A percentile compares a stretch with the other conserved stretches of the same genome.
Conservation (phyloP, 1,140 invertebrate species). For the Platyscapa corneri region DNA sequence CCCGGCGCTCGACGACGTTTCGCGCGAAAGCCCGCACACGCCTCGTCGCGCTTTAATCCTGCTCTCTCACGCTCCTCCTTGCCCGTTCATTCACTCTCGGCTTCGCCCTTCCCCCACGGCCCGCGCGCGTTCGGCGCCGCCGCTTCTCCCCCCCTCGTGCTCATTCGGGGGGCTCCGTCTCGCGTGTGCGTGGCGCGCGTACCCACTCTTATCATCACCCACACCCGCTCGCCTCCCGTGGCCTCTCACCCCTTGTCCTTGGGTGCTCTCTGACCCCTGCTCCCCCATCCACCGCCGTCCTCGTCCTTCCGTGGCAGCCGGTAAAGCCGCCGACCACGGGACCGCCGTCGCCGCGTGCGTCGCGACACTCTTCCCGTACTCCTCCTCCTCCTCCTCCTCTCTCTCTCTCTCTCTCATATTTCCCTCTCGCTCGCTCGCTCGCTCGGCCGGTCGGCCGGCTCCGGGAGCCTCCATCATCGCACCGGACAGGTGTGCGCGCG, state of each 20-base stretch:
- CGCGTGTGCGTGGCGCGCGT: background rate
- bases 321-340: too few species aligned
- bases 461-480: slow-evolving; percentile 9
- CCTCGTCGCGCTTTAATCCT: slow-evolving; percentile 38
- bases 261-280: background rate
- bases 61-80: background rate
- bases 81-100: slow-evolving; percentile 25
- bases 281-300: background rate
- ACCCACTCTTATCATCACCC: background rate
- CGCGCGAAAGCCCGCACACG: slow-evolving; percentile 34
- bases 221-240: background rate
- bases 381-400: background rate
- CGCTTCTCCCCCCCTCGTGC: background rate
- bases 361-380: background rate
- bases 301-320: background rate
- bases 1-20: slow-evolving; percentile 29
- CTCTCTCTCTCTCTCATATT: background rate
- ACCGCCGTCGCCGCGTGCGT: background rate
- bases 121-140: background rate
- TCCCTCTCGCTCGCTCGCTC: background rate
- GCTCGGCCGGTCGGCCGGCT: too few species aligned
- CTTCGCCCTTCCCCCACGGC: background rate
- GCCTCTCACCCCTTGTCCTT: background rate
- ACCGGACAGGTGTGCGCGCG: slow-evolving; percentile 33
- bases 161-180: background rate